A percentile compares a stretch with the other conserved stretches of the same genome.
Evolutionary conservation across 2,888 invertebrate species (phyloP).

Genomic region (Epirrita christyi): DNA sequence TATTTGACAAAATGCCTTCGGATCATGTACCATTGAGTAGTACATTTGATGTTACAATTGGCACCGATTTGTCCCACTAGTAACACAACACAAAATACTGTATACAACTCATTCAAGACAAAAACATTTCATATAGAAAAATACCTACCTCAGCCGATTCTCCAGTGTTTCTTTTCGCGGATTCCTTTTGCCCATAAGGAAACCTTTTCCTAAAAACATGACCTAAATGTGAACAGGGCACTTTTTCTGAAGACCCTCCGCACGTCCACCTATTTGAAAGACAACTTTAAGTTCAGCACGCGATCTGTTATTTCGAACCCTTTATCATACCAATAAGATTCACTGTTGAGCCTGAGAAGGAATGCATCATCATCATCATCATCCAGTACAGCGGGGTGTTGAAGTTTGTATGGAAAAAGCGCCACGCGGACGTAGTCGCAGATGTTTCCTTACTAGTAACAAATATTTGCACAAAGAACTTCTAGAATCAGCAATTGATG

Average conservation of each 20-base stretch:
- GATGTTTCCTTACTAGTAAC: conserved; percentile 5
- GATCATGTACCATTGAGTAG: too few species aligned
- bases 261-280: conserved; percentile 99
- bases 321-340: conserved; percentile 91
- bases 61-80: too few species aligned
- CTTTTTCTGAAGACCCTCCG: conserved; percentile 97
- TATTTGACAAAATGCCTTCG: too few species aligned
- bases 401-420: too few species aligned
- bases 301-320: conserved; percentile 99
- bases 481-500: conserved; percentile 8
- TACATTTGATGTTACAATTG: too few species aligned
- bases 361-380: too few species aligned
- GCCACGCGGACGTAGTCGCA: too few species aligned
- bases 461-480: conserved; percentile 11
- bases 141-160: conserved; percentile 91
- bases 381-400: too few species aligned
- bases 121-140: conserved; percentile 5
- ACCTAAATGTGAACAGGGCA: conserved; percentile 99
- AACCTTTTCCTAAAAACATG: conserved; percentile 98
- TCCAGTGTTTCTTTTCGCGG: conserved; percentile 95
- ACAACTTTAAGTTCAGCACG: conserved; percentile 97
- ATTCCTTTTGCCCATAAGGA: conserved; percentile 95
- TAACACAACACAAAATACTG: too few species aligned
- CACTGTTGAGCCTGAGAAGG: too few species aligned
- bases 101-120: neutral